Conservation (phyloP, 2,888 invertebrate genomes). For the Phyllotreta striolata region DNA sequence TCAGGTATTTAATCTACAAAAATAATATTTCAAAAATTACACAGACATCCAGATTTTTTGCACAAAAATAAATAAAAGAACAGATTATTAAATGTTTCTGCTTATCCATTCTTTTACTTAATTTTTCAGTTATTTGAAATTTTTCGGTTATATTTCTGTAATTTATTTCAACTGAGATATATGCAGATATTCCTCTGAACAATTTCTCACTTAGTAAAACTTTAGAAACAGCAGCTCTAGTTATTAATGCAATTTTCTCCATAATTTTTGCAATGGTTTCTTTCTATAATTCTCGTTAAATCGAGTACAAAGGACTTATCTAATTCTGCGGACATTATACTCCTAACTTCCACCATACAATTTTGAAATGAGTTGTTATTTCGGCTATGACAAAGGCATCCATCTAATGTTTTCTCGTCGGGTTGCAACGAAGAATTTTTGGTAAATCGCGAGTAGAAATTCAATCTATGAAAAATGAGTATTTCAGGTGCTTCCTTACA, state of each 20-base stretch:
- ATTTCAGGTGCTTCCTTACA: neutral
- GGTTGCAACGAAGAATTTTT: slow-evolving; percentile 4
- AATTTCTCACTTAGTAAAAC: no score
- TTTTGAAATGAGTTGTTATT: slow-evolving; percentile 12
- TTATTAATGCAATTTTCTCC: slow-evolving; percentile 17
- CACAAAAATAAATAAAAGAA: no score
- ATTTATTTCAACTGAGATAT: no score
- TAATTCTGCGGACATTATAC: slow-evolving; percentile 22
- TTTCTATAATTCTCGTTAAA: slow-evolving; percentile 25
- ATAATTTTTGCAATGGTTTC: slow-evolving; percentile 14
- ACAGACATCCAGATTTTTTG: no score
- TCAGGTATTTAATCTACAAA: no score
- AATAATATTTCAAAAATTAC: no score
- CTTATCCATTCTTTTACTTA: no score
- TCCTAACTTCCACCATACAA: slow-evolving; percentile 33
- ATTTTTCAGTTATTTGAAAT: no score
- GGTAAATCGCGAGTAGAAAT: slow-evolving; percentile 20
- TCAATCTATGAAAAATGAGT: slow-evolving; percentile 17
- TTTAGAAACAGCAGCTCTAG: no score
- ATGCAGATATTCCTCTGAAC: no score
- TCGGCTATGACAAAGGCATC: slow-evolving; percentile 30
- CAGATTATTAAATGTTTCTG: no score
- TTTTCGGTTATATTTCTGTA: no score
- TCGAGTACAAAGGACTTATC: slow-evolving; percentile 6
- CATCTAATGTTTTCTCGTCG: slow-evolving; percentile 20